Conservation (phyloP, 2,888 invertebrate genomes). For the Megamerina dolium region DNA sequence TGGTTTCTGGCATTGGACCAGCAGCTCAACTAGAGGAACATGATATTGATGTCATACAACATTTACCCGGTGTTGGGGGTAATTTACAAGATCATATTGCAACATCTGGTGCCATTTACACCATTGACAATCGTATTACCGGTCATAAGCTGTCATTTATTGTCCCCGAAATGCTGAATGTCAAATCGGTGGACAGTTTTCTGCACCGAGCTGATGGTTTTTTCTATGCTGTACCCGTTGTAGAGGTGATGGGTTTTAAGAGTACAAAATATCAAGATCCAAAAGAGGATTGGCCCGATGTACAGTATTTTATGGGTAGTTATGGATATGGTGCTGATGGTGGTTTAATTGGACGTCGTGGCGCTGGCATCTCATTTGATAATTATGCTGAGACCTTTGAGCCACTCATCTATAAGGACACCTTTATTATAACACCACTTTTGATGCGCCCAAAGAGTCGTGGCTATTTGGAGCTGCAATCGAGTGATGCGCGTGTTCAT, state of each 20-base stretch:
- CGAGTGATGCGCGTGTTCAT: constrained; percentile 63
- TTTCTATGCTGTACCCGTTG: constrained; percentile 69
- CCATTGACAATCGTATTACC: constrained; percentile 58
- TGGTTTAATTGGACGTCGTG: constrained; percentile 65
- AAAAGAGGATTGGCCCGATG: constrained; percentile 67
- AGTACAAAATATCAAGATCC: constrained; percentile 67
- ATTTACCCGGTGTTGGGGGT: constrained; percentile 67
- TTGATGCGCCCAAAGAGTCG: constrained; percentile 68
- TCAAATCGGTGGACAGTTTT: constrained; percentile 60
- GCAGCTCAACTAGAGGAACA: constrained; percentile 55
- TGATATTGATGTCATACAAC: constrained; percentile 59
- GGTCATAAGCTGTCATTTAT: constrained; percentile 63
- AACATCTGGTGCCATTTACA: constrained; percentile 69
- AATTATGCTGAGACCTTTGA: constrained; percentile 66
- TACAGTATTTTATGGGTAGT: constrained; percentile 70
- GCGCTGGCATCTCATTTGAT: constrained; percentile 61
- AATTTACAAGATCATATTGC: constrained; percentile 82
- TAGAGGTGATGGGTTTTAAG: constrained; percentile 73
- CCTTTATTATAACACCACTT: constrained; percentile 63
- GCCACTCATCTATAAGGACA: constrained; percentile 62
- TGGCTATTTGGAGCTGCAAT: constrained; percentile 62
- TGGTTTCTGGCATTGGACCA: constrained; percentile 80
- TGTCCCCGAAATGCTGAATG: constrained; percentile 58
- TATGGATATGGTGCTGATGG: constrained; percentile 74
- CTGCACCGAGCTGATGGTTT: constrained; percentile 57